Base-by-base conservation (phyloP, 35 echinoderm and acorn worm genomes). In the Stichopus chloronotus region DNA sequence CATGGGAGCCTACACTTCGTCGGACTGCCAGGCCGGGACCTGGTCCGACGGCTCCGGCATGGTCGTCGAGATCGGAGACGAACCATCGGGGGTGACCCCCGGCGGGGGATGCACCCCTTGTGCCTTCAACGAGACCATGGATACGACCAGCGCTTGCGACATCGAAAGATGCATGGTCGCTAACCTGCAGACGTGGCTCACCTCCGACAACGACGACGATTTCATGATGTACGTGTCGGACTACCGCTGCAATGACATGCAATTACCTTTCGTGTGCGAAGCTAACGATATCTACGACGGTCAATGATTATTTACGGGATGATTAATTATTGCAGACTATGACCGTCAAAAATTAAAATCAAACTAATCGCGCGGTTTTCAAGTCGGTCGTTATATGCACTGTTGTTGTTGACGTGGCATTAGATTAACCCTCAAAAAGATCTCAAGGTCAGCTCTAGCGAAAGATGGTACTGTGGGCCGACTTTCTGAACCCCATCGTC, bases 261-360 rank as follows among this genome's bases (percentile, higher is more conserved):
- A 83, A n/a, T n/a, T 83, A 55, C 80, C 80, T 10, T 83, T 83
- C 17, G 80, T 83, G 52, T 83, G 80, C 13, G 55, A 83, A 83
- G 16, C 25, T 14, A 56, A 55, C 11, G 80, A 83, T 16, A 55
- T 55, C n/a, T 83, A 83, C 53, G 10, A 54, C 53, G 20, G 22
- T n/a, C 11, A 2, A 2, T 78, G 3, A 78, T 9, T 78, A 7
- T 43, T 4, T 17, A 25, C 52, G 5, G 7, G 19, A 24, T 76
- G 72, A 8, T 20, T 20, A 76, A 20, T 20, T 16, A 76, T 16
- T 24, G 11, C 9, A 76, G 17, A 76, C 8, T 6, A 7, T 12
- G 17, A 24, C 17, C 7, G 17, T 17, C 0, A 76, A 76, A 20
- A 24, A 76, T 11, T 76, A 11, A 11, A 20, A 20, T 76, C 17